A percentile compares a stretch with the other conserved stretches of the same genome.
phyloP scores from a whole-genome alignment of 2,888 invertebrate genomes.

The Liopterus haemorrhoidalis region DNA sequence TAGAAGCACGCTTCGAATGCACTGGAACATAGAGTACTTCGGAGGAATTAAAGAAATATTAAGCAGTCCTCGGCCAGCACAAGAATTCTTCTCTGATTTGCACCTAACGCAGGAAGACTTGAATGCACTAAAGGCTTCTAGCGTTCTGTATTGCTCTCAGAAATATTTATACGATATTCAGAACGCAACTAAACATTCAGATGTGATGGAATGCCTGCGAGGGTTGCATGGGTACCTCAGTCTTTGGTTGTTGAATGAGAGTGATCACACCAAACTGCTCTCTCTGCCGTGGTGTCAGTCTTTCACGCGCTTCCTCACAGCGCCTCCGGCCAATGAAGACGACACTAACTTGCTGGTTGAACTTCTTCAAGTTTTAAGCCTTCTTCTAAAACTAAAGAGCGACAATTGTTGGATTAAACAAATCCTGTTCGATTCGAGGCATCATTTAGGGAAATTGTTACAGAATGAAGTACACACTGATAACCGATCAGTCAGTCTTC shows the following conservation, averaged over 20 bases:
- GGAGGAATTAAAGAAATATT: constrained; percentile 42
- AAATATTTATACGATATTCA: constrained; percentile 54
- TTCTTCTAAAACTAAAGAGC: constrained; percentile 37
- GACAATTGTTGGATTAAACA: constrained; percentile 38
- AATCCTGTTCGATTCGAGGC: constrained; percentile 38
- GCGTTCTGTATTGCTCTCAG: constrained; percentile 49
- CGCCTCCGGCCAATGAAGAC: constrained; percentile 59
- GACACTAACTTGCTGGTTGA: constrained; percentile 56
- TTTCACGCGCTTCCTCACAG: constrained; percentile 55
- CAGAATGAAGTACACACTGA: constrained; percentile 31
- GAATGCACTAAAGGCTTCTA: constrained; percentile 49
- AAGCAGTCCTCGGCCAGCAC: constrained; percentile 36
- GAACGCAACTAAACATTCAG: constrained; percentile 57
- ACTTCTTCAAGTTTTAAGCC: constrained; percentile 41
- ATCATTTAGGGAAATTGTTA: constrained; percentile 38
- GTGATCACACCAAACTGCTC: not conserved
- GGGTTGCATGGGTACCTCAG: constrained; percentile 49
- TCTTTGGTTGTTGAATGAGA: constrained; percentile 7
- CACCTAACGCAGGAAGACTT: constrained; percentile 46
- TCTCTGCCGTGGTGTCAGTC: constrained; percentile 56
- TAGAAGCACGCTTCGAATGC: constrained; percentile 42
- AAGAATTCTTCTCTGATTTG: constrained; percentile 39
- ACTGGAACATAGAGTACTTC: constrained; percentile 46
- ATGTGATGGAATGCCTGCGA: constrained; percentile 52
- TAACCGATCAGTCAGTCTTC: constrained; percentile 38